Evolutionary conservation across 2,797 vertebrate genomes (phyloP).

Genomic region (Spinibarbus caldwelli): DNA sequence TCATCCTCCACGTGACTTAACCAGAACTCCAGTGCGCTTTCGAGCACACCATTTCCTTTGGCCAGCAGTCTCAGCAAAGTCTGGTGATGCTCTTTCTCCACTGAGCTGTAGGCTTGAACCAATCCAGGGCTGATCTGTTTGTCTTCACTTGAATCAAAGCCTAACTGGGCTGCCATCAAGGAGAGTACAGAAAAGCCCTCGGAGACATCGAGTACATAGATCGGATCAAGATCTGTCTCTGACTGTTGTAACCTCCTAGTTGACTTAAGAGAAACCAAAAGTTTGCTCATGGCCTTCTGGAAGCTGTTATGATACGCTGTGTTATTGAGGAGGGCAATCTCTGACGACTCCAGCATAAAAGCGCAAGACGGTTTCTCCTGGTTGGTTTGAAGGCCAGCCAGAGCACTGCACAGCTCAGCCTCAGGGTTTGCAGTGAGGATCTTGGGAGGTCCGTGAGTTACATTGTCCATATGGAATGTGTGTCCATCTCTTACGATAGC

Average conservation of each 20-base stretch:
- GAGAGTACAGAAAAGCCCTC: conserved; percentile 96
- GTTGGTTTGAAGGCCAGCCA: conserved; percentile 89
- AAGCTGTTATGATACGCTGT: conserved; percentile 86
- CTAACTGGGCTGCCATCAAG: conserved; percentile 86
- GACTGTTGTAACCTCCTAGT: conserved; percentile 57
- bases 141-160: conserved; percentile 53
- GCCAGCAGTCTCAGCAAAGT: conserved; percentile 83
- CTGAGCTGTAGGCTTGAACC: conserved; percentile 91
- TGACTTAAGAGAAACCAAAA: conserved; percentile 76
- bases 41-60: conserved; percentile 80
- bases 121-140: not conserved
- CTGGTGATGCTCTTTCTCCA: conserved; percentile 93
- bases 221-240: conserved; percentile 68
- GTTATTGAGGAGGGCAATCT: conserved; percentile 93
- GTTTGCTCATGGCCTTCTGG: conserved; percentile 81
- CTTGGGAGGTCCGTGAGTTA: conserved; percentile 25
- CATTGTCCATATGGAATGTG: conserved; percentile 66
- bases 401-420: conserved; percentile 89
- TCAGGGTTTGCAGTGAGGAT: conserved; percentile 74
- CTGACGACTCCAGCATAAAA: conserved; percentile 88
- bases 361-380: conserved; percentile 66
- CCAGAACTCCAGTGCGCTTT: conserved; percentile 91
- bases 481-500: conserved; percentile 72
- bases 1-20: conserved; percentile 89
- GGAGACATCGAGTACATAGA: conserved; percentile 93